These are phyloP conservation scores for Epirrhoe tristata DNA, from an alignment of 2,888 invertebrate species.

Conservation along the genomic window DNA sequence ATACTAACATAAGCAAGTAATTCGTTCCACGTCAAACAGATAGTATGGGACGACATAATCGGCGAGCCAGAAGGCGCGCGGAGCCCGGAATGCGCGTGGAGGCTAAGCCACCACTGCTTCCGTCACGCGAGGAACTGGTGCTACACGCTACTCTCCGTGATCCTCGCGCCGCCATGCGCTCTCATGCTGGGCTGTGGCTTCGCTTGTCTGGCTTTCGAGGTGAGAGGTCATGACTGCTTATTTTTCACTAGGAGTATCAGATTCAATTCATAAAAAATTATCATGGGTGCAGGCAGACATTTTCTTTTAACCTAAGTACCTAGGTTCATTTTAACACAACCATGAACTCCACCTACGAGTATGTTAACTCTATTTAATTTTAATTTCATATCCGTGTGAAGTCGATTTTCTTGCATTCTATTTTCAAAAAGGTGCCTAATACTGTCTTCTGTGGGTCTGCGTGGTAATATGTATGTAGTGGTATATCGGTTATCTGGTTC, in stretches of 20 bases:
- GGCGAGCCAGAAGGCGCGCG: slow-evolving; percentile 89
- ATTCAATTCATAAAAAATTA: no score
- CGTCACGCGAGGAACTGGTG: slow-evolving; percentile 87
- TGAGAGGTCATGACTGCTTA: slow-evolving; percentile 49
- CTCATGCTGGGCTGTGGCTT: slow-evolving; percentile 88
- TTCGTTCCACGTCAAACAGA: slow-evolving; percentile 67
- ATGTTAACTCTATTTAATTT: no score
- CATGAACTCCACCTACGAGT: no score
- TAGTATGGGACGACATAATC: slow-evolving; percentile 89
- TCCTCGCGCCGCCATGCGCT: slow-evolving; percentile 89
- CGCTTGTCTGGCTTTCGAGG: slow-evolving; percentile 90
- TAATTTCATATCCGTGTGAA: neutral
- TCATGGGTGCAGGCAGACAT: no score
- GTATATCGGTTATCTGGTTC: no score
- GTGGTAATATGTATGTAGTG: no score
- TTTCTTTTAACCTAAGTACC: no score
- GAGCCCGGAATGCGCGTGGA: slow-evolving; percentile 90
- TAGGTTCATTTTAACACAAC: no score
- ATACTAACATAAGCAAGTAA: no score
- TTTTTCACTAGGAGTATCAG: no score
- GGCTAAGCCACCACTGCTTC: slow-evolving; percentile 88
- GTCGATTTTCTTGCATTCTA: neutral
- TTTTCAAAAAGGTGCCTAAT: neutral
- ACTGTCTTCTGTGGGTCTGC: neutral
- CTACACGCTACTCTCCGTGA: slow-evolving; percentile 88